Percentiles rank a stretch among this genome's conserved stretches.
Evolutionary conservation across 2,113 vertebrate genomes (phyloP).

Genomic region (Aphelocoma coerulescens): DNA sequence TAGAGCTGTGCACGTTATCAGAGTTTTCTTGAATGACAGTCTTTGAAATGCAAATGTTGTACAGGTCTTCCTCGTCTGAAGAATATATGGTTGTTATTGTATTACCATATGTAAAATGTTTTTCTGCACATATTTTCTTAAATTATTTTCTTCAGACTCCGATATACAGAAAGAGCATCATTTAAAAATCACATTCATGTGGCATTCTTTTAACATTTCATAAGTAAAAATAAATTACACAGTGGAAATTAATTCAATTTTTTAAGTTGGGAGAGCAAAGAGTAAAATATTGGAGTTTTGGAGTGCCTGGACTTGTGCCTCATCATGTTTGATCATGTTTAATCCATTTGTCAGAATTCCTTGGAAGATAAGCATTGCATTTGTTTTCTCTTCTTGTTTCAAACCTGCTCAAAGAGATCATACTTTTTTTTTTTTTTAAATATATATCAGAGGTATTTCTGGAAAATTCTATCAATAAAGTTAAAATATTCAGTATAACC

Average conservation of each 20-base stretch:
- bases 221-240: neutral
- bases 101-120: constrained; percentile 19
- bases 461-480: neutral
- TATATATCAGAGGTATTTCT: neutral
- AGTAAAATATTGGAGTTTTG: neutral
- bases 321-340: neutral
- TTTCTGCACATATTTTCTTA: constrained; percentile 10
- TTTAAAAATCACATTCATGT: neutral
- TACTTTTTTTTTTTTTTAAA: neutral
- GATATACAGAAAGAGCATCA: neutral
- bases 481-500: neutral
- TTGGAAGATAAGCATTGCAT: neutral
- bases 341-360: neutral
- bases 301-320: neutral
- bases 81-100: constrained; percentile 11
- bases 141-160: neutral
- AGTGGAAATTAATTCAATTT: neutral
- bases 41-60: constrained; percentile 49
- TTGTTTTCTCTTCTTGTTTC: neutral
- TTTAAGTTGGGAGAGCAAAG: neutral
- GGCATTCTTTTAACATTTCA: neutral
- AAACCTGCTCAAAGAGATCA: neutral
- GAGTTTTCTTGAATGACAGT: neutral
- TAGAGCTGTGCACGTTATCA: neutral
- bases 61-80: neutral